Conservation (phyloP, 1,140 invertebrate genomes). For the Drosophila trapezifrons region DNA sequence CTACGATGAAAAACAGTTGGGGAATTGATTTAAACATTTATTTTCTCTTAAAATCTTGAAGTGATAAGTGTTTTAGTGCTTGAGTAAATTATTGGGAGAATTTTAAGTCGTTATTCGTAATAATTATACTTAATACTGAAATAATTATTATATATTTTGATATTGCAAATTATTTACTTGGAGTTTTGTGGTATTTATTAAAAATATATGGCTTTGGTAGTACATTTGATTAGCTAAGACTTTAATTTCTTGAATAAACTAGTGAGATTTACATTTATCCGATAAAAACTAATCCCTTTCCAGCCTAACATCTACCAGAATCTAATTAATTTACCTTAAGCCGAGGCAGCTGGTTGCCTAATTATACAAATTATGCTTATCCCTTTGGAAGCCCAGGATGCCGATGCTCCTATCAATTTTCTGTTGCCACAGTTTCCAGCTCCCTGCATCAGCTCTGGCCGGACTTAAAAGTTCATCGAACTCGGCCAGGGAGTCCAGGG, state of each 20-base stretch:
- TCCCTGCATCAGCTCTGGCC: not conserved
- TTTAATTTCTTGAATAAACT: not conserved
- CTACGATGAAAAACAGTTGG: not conserved
- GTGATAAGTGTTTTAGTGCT: not conserved
- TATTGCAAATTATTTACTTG: too few relatives aligned
- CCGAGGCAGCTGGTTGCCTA: too few relatives aligned
- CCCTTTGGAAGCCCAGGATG: too few relatives aligned
- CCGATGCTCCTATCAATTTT: not conserved
- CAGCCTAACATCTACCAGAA: too few relatives aligned
- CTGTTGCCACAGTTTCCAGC: not conserved
- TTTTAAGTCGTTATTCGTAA: not conserved
- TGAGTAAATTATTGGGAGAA: too few relatives aligned
- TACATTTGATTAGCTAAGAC: not conserved
- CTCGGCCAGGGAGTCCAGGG: constrained; percentile 11
- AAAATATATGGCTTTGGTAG: too few relatives aligned
- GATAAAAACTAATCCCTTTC: too few relatives aligned
- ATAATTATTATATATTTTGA: not conserved
- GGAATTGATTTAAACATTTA: not conserved
- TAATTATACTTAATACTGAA: not conserved
- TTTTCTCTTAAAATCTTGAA: not conserved
- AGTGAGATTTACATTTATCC: too few relatives aligned
- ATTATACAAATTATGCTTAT: not conserved
- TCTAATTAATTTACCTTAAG: too few relatives aligned
- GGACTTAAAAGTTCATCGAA: constrained; percentile 26
- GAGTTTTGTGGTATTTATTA: not conserved